Evolutionary conservation across 1,140 invertebrate genomes (phyloP).

Genomic region (Magallana gigas): DNA sequence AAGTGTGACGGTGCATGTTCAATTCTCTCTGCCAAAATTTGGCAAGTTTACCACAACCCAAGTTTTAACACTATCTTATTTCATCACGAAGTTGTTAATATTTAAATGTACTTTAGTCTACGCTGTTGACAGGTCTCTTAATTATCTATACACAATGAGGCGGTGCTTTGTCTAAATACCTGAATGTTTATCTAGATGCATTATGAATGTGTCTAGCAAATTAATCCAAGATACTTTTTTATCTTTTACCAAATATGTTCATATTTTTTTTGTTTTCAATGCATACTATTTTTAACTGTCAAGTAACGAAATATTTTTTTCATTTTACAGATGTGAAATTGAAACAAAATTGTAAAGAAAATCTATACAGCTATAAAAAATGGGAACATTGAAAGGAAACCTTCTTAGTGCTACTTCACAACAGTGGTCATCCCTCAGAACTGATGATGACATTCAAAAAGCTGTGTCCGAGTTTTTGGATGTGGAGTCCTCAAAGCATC

Average conservation of each 20-base stretch:
- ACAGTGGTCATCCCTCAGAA: conserved; percentile 51
- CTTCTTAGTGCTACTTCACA: conserved; percentile 52
- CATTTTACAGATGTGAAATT: conserved; percentile 31
- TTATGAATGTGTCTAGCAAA: conserved; percentile 27
- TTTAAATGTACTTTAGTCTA: conserved; percentile 28
- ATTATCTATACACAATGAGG: not conserved
- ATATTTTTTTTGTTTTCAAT: not conserved
- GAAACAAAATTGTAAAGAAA: conserved; percentile 4
- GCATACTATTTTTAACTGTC: not conserved
- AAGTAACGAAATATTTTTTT: not conserved
- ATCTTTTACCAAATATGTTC: not conserved
- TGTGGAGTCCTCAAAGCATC: conserved; percentile 47
- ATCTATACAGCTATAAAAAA: conserved; percentile 9
- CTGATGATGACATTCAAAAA: conserved; percentile 63
- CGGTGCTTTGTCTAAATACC: not conserved
- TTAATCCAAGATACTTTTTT: not conserved
- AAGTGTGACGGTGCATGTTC: no score
- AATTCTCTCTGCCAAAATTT: no score
- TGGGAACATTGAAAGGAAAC: conserved; percentile 44
- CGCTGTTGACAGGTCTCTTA: not conserved
- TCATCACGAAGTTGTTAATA: conserved; percentile 15
- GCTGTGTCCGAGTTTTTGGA: conserved; percentile 59
- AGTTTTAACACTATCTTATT: conserved; percentile 31
- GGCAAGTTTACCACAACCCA: not conserved
- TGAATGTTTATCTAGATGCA: conserved; percentile 17